phyloP scores from a whole-genome alignment of 2,797 vertebrate genomes.

The Synaphobranchus kaupii region DNA sequence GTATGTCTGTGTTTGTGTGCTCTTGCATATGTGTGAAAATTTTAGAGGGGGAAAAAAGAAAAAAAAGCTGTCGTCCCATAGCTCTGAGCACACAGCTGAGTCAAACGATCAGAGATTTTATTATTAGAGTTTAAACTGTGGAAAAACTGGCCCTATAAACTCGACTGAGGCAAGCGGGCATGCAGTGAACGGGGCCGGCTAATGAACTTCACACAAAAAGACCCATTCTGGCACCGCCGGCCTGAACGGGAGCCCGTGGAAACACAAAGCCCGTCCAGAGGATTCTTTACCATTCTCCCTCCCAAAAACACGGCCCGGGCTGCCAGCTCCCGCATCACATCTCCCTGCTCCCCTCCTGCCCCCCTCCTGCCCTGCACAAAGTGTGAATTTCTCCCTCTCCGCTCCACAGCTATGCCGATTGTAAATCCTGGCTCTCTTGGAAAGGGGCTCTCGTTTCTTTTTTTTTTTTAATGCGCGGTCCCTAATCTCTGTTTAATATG shows the following conservation, averaged over 20 bases:
- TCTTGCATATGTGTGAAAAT: background rate
- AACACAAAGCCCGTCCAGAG: constrained; percentile 48
- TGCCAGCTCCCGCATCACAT: constrained; percentile 64
- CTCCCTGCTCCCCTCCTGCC: constrained; percentile 51
- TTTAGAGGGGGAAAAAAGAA: too few species aligned
- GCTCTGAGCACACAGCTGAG: background rate
- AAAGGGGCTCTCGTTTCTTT: constrained; percentile 47
- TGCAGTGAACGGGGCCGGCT: background rate
- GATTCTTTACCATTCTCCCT: constrained; percentile 58
- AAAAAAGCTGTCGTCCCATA: background rate
- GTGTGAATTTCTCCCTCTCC: constrained; percentile 69
- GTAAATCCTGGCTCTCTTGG: constrained; percentile 66
- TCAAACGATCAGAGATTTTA: constrained; percentile 4
- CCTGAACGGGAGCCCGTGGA: constrained; percentile 49
- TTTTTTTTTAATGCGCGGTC: constrained; percentile 55
- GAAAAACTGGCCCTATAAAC: constrained; percentile 17
- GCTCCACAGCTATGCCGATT: constrained; percentile 71
- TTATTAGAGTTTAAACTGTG: constrained; percentile 29
- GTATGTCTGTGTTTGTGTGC: constrained; percentile 12
- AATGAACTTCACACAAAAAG: constrained; percentile 15
- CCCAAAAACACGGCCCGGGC: constrained; percentile 54
- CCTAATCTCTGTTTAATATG: constrained; percentile 85
- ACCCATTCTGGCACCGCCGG: constrained; percentile 25
- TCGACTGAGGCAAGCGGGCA: background rate
- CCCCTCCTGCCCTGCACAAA: constrained; percentile 57